A percentile compares a stretch with the other conserved stretches of the same genome.
phyloP scores from a whole-genome alignment of 2,113 vertebrate genomes.

The Dromiciops gliroides region DNA sequence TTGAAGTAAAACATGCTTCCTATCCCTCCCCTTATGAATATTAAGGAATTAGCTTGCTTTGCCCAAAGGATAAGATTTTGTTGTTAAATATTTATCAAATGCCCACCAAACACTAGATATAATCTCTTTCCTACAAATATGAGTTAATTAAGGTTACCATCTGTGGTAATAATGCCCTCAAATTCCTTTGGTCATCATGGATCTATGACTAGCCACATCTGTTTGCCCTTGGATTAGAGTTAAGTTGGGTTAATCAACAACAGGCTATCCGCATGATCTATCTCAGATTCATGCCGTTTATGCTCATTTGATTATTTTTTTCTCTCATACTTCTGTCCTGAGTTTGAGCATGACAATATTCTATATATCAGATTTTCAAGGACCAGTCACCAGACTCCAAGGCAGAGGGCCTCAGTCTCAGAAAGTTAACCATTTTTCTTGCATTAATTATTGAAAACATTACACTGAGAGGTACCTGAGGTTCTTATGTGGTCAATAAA shows the following conservation, averaged over 20 bases:
- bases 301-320: not conserved
- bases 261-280: not conserved
- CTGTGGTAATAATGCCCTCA: not conserved
- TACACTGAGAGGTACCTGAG: not conserved
- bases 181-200: not conserved
- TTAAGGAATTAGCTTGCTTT: not conserved
- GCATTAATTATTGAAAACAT: not conserved
- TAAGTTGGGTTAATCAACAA: not conserved
- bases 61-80: not conserved
- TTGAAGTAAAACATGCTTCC: conserved; percentile 1
- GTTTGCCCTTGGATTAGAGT: conserved; percentile 9
- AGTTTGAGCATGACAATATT: not conserved
- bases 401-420: not conserved
- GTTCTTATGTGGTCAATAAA: not conserved
- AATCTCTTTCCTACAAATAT: not conserved
- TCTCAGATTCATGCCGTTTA: not conserved
- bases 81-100: conserved; percentile 41
- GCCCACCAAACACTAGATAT: not conserved
- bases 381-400: not conserved
- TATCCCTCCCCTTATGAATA: not conserved
- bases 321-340: not conserved
- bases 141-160: not conserved
- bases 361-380: not conserved
- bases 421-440: not conserved
- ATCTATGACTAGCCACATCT: not conserved